These are phyloP conservation scores for Neoitamus cyanurus DNA, from an alignment of 2,888 invertebrate species.

Conservation along the genomic window DNA sequence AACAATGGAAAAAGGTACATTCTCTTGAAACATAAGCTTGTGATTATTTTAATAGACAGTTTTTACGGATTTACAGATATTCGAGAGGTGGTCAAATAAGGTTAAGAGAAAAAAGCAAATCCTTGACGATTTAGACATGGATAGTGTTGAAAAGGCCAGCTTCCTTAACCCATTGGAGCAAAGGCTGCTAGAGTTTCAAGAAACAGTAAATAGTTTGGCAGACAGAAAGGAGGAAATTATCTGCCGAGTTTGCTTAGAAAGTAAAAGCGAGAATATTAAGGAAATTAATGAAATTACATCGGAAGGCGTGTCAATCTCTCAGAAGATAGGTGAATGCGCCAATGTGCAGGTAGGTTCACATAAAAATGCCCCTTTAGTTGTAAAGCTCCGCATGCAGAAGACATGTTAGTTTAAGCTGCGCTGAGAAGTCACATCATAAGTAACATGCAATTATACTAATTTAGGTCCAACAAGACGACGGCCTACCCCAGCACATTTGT, in stretches of 20 bases:
- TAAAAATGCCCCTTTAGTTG: too few species aligned
- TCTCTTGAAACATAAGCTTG: background rate
- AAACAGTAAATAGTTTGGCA: slow-evolving; percentile 29
- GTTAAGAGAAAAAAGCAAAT: slow-evolving; percentile 51
- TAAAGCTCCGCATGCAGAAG: too few species aligned
- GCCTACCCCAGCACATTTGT: slow-evolving; percentile 51
- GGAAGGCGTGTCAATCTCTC: slow-evolving; percentile 41
- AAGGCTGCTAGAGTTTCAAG: slow-evolving; percentile 37
- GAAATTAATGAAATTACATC: slow-evolving; percentile 37
- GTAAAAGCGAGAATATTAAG: slow-evolving; percentile 34
- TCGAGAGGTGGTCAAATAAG: slow-evolving; percentile 49
- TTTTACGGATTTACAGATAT: slow-evolving; percentile 28
- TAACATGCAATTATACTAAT: background rate
- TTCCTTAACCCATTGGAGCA: slow-evolving; percentile 46
- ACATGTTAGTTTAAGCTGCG: too few species aligned
- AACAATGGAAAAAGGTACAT: slow-evolving; percentile 50
- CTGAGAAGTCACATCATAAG: too few species aligned
- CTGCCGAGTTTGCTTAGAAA: slow-evolving; percentile 51
- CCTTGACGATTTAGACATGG: slow-evolving; percentile 45
- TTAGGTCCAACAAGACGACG: slow-evolving; percentile 47
- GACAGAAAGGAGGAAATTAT: slow-evolving; percentile 17
- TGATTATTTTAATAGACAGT: background rate
- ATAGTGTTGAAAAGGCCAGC: slow-evolving; percentile 25
- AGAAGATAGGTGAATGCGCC: slow-evolving; percentile 51
- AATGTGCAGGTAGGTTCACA: slow-evolving; percentile 31